Conservation (phyloP, 1,140 invertebrate species). For the Grapholita molesta region DNA sequence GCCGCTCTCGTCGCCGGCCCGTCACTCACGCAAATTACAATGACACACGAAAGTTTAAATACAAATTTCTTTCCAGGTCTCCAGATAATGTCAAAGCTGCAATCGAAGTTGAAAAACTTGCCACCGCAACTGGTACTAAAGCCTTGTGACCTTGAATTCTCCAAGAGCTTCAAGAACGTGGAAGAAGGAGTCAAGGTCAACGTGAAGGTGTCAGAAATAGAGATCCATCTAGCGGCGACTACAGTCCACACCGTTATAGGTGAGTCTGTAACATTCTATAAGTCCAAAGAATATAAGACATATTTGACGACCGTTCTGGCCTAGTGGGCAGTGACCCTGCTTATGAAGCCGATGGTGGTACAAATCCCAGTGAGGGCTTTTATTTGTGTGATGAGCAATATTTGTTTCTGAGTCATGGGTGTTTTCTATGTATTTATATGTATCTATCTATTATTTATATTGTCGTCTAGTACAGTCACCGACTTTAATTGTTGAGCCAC, state of each 20-base stretch:
- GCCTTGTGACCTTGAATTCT: slow-evolving; percentile 87
- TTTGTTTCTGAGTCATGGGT: too few species aligned
- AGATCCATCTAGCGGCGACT: slow-evolving; percentile 86
- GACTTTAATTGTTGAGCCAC: too few species aligned
- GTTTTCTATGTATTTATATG: too few species aligned
- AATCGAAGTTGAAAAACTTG: slow-evolving; percentile 72
- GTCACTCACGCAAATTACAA: not conserved
- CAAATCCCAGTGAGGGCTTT: too few species aligned
- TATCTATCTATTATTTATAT: too few species aligned
- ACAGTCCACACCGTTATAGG: slow-evolving; percentile 84
- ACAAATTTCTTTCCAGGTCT: slow-evolving; percentile 51
- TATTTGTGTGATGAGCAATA: too few species aligned
- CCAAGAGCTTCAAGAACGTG: slow-evolving; percentile 79
- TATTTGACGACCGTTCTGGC: too few species aligned
- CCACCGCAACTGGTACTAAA: slow-evolving; percentile 80
- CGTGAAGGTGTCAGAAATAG: slow-evolving; percentile 81
- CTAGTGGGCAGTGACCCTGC: too few species aligned
- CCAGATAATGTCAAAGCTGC: slow-evolving; percentile 81
- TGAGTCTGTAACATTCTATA: slow-evolving; percentile 31
- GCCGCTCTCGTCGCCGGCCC: too few species aligned
- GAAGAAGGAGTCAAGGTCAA: slow-evolving; percentile 82
- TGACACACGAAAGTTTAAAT: not conserved
- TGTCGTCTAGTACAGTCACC: too few species aligned
- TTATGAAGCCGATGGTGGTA: too few species aligned
- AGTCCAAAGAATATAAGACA: too few species aligned